phyloP scores from a whole-genome alignment of 2,888 invertebrate genomes.

The Cryptocephalus primarius region DNA sequence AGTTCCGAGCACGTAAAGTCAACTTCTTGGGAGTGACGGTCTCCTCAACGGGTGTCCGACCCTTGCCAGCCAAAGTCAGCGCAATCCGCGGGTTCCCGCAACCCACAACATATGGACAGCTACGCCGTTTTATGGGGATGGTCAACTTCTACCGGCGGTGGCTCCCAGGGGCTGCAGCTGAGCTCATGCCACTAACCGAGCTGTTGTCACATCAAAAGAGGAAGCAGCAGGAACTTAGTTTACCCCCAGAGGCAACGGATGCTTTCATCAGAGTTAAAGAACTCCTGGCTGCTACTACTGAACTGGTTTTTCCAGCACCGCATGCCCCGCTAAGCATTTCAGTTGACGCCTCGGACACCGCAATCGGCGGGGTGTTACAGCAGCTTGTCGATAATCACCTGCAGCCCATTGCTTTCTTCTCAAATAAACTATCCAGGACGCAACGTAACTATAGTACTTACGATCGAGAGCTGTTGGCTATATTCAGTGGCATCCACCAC shows the following conservation, averaged over 20 bases:
- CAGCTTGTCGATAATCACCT: too few species aligned
- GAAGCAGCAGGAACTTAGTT: background rate
- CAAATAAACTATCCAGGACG: too few species aligned
- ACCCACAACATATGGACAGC: conserved; percentile 1
- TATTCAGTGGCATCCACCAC: too few species aligned
- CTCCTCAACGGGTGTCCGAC: conserved; percentile 1
- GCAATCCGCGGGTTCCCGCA: conserved; percentile 1
- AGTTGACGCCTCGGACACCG: conserved; percentile 3
- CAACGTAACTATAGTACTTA: too few species aligned
- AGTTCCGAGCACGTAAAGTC: background rate
- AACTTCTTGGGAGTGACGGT: conserved; percentile 1
- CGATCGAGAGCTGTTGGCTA: too few species aligned
- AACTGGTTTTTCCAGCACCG: background rate
- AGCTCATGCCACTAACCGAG: conserved; percentile 1
- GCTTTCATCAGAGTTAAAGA: background rate
- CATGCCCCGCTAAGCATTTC: background rate
- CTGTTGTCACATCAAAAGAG: background rate
- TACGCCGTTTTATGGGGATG: conserved; percentile 12
- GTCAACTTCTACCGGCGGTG: conserved; percentile 11
- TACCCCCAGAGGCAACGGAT: background rate
- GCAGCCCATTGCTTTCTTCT: too few species aligned
- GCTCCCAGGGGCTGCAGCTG: conserved; percentile 7
- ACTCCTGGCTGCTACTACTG: background rate
- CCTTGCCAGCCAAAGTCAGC: background rate
- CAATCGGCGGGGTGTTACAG: too few species aligned